Conservation (phyloP, 2,113 vertebrate genomes). For the Halcyon malimbica region DNA sequence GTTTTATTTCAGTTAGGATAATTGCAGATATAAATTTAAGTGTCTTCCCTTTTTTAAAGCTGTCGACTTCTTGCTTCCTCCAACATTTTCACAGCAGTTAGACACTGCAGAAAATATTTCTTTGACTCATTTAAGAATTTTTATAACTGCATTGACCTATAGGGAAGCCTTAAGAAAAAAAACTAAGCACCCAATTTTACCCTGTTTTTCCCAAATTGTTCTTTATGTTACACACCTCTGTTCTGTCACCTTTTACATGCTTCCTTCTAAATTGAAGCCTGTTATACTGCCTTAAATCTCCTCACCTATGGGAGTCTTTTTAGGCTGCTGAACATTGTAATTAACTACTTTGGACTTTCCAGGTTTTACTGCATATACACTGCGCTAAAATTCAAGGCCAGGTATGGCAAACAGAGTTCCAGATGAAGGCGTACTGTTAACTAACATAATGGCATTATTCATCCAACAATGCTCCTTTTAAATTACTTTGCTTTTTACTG, state of each 20-base stretch:
- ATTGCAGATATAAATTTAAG: neutral
- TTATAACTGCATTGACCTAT: neutral
- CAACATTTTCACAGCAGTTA: neutral
- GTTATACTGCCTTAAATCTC: neutral
- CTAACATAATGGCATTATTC: neutral
- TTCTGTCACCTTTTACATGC: neutral
- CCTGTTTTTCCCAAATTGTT: neutral
- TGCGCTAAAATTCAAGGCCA: neutral
- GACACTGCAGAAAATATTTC: neutral
- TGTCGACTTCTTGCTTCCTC: neutral
- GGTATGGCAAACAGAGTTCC: neutral
- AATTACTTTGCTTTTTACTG: neutral
- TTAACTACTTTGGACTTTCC: constrained; percentile 21
- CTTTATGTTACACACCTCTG: neutral
- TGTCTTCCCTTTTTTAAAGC: neutral
- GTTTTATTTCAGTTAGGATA: neutral
- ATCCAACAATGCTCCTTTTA: neutral
- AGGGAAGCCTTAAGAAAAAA: constrained; percentile 10
- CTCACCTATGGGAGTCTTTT: neutral
- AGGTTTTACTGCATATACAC: neutral
- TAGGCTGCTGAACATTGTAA: neutral
- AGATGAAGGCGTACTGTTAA: neutral
- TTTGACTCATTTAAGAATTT: neutral
- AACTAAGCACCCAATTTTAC: neutral
- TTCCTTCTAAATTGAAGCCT: neutral